A percentile compares a stretch with the other conserved stretches of the same genome.
These are phyloP conservation scores for Redunca redunca DNA, from an alignment of 2,113 vertebrate species.

Conservation along the genomic window DNA sequence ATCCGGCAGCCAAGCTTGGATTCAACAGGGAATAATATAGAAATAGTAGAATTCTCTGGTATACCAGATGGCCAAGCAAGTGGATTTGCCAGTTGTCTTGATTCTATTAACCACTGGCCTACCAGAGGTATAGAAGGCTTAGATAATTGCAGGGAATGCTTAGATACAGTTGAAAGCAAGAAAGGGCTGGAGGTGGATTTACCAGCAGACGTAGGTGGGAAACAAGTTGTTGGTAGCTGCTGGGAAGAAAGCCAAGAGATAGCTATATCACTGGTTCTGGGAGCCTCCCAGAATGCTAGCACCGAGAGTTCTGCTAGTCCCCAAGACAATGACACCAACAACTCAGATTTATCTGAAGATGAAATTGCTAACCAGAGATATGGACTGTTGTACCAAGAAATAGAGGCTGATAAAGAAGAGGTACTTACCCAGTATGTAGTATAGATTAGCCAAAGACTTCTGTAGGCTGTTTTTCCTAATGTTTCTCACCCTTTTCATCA, in stretches of 20 bases:
- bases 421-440: conserved; percentile 87
- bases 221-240: conserved; percentile 49
- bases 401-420: conserved; percentile 95
- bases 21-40: conserved; percentile 67
- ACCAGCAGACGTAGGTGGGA: conserved; percentile 40
- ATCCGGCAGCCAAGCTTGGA: conserved; percentile 78
- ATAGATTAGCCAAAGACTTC: conserved; percentile 84
- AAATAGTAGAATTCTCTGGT: conserved; percentile 74
- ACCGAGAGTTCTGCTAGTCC: conserved; percentile 79
- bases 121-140: conserved; percentile 71
- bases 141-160: conserved; percentile 66
- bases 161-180: conserved; percentile 42
- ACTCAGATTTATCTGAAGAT: conserved; percentile 97
- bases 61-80: conserved; percentile 70
- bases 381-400: conserved; percentile 94
- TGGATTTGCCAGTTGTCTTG: conserved; percentile 77
- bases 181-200: conserved; percentile 67
- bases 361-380: conserved; percentile 96
- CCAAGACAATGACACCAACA: conserved; percentile 90
- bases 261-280: conserved; percentile 69
- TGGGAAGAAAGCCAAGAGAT: conserved; percentile 59
- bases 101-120: conserved; percentile 76
- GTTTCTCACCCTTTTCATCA: conserved; percentile 63
- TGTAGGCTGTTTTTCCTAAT: conserved; percentile 80
- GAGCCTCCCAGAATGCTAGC: conserved; percentile 79